phyloP scores from a whole-genome alignment of 2,888 invertebrate species.

The Nymphalis c-album region DNA sequence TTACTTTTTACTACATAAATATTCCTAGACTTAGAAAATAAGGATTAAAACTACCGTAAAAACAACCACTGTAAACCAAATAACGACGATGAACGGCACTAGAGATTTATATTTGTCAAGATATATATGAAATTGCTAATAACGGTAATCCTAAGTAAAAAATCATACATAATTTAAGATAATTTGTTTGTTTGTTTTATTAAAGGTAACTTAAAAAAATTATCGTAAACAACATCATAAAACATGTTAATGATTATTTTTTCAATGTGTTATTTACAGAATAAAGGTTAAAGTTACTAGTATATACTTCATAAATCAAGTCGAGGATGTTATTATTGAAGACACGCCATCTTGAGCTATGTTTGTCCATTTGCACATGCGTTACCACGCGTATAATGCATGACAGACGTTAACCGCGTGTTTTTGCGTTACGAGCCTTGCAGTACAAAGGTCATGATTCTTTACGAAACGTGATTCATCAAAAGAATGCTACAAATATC shows the following conservation, averaged over 20 bases:
- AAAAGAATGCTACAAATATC: conserved; percentile 5
- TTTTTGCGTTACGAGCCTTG: conserved; percentile 10
- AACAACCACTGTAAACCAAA: no score
- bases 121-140: no score
- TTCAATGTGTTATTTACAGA: not conserved
- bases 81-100: no score
- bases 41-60: no score
- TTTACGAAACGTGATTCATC: not conserved
- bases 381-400: conserved; percentile 11
- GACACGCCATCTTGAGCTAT: conserved; percentile 7
- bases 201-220: no score
- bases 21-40: no score
- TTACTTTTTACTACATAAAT: no score
- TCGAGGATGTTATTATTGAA: conserved; percentile 13
- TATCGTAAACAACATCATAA: not conserved
- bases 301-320: conserved; percentile 9
- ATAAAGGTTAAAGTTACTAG: conserved; percentile 1
- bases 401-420: conserved; percentile 9
- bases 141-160: no score
- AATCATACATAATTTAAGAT: no score
- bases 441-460: conserved; percentile 3
- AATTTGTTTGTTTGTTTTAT: no score
- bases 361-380: conserved; percentile 3
- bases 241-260: not conserved
- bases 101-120: no score